Percentiles rank a stretch among this genome's conserved stretches.
Evolutionary conservation across 2,888 invertebrate species (phyloP).

Genomic region (Hylaea fasciaria): DNA sequence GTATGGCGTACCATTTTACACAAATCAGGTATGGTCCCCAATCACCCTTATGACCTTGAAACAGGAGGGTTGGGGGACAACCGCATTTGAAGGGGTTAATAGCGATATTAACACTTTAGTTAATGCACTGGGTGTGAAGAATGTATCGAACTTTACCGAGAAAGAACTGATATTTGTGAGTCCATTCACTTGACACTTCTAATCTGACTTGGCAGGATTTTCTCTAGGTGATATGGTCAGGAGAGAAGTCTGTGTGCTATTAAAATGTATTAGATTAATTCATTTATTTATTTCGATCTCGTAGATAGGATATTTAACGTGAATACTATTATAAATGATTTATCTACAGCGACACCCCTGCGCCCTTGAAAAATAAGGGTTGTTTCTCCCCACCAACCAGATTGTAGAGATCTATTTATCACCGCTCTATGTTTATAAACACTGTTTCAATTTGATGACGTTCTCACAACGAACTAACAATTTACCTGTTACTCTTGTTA

Average conservation of each 20-base stretch:
- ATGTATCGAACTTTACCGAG: not conserved
- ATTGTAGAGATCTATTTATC: constrained; percentile 16
- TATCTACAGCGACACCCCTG: constrained; percentile 15
- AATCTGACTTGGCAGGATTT: no score
- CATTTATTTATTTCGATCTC: no score
- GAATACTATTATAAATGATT: no score
- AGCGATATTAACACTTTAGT: constrained; percentile 7
- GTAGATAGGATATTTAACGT: no score
- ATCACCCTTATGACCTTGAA: constrained; percentile 45
- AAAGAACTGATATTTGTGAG: not conserved
- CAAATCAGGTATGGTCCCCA: constrained; percentile 28
- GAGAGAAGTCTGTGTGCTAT: no score
- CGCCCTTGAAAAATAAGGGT: constrained; percentile 45
- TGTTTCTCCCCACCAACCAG: constrained; percentile 24
- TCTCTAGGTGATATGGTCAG: no score
- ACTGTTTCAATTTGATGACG: not conserved
- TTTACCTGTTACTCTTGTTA: no score
- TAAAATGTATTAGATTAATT: no score
- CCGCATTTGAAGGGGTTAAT: constrained; percentile 19
- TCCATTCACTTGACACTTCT: no score
- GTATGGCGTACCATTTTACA: constrained; percentile 19
- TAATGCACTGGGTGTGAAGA: not conserved
- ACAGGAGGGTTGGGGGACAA: constrained; percentile 14
- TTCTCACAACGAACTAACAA: no score
- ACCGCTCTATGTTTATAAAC: constrained; percentile 27